Base-by-base conservation (phyloP, 2,113 vertebrate genomes). In the Poeciliopsis occidentalis region DNA sequence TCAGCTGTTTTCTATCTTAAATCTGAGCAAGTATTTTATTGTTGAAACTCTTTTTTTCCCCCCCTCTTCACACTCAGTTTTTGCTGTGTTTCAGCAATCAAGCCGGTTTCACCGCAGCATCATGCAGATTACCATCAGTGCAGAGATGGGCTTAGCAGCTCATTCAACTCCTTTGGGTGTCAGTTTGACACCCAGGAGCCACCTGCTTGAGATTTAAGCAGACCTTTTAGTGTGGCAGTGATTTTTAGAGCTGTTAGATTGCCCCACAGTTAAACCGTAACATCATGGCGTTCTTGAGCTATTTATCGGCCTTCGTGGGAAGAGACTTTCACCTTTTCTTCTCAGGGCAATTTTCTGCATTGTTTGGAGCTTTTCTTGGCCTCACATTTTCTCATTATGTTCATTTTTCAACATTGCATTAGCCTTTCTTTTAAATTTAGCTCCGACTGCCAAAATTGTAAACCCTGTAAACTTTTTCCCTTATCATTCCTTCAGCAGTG, bases 181-280 rank as follows among this genome's bases (percentile, higher is more conserved):
- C 78, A 80, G 79, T 71, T 66, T 69, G 64, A 41, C 64, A 76
- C 66, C 69, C 19, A 0, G 44, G 64, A 78, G 83, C 66, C 72
- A 67, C 67, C 60, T 67, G 75, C 75, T 72, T 75, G 74, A 34
- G 67, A 79, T 82, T 81, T 64, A 71, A 85, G 73, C 12, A 1
- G 69, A 69, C 60, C 47, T 89, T 84, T 86, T 83, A 84, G 60
- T 87, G 71, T 68, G 27, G 80, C 71, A 71, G 78, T 87, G 8
- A 19, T 72, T 81, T 85, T 82, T 73, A 85, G 60, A 73, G 73
- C 75, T 80, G 10, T 78, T 67, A 80, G 74, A 80, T 73, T 85
- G 84, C 65, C 74, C 72, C 54, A 57, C 51, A n/a, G 68, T 87
- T 84, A 75, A 87, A 87, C 82, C 69, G 47, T n/a, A 2, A 17